phyloP scores from a whole-genome alignment of 1,140 invertebrate genomes.

The Zaprionus ghesquierei region DNA sequence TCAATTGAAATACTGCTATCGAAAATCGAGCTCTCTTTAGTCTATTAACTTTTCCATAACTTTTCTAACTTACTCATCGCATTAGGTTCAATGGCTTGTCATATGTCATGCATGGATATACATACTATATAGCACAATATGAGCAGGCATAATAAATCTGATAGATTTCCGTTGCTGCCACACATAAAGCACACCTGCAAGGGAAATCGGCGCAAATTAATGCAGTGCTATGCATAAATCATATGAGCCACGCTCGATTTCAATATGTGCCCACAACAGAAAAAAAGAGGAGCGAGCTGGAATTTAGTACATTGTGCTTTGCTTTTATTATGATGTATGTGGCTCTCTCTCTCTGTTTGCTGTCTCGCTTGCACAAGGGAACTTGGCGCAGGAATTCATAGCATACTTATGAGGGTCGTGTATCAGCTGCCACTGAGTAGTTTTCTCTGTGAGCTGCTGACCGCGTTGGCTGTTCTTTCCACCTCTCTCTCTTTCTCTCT shows the following conservation, averaged over 20 bases:
- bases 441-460: constrained; percentile 9
- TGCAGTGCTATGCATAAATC: neutral
- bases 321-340: constrained; percentile 4
- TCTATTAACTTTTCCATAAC: too few species aligned
- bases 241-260: neutral
- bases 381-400: neutral
- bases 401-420: constrained; percentile 34
- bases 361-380: neutral
- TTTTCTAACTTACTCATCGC: too few species aligned
- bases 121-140: neutral
- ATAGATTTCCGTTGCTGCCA: neutral
- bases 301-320: neutral
- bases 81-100: too few species aligned
- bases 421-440: constrained; percentile 19
- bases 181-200: neutral
- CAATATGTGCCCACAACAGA: neutral
- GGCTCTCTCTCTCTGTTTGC: neutral
- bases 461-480: neutral
- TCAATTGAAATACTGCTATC: too few species aligned
- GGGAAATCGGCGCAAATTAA: neutral
- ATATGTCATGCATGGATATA: neutral
- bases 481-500: neutral
- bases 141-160: neutral
- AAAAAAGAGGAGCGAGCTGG: neutral
- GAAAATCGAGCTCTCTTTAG: too few species aligned